phyloP scores from a whole-genome alignment of 2,113 vertebrate genomes.

The Odocoileus virginianus region DNA sequence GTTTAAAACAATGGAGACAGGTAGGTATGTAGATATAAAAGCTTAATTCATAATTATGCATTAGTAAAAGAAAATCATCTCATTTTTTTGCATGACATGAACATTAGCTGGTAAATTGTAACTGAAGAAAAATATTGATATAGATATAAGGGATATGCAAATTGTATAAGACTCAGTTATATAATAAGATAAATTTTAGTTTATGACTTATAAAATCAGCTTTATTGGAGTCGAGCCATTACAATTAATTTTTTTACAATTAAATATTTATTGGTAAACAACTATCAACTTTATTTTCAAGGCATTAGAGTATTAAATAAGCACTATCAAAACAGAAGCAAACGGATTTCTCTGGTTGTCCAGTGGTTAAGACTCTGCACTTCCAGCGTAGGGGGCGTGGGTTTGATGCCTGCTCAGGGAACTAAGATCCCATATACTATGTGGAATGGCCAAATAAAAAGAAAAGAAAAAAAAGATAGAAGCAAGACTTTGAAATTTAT shows the following conservation, averaged over 20 bases:
- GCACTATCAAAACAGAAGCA: background rate
- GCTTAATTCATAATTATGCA: background rate
- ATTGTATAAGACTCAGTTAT: background rate
- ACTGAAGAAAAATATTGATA: background rate
- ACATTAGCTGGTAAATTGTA: background rate
- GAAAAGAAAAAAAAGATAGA: background rate
- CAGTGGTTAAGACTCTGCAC: background rate
- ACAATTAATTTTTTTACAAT: background rate
- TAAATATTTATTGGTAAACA: background rate
- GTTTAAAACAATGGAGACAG: background rate
- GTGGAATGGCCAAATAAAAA: background rate
- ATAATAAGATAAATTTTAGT: background rate
- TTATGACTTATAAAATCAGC: background rate
- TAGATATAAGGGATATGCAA: background rate
- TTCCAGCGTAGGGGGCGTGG: background rate
- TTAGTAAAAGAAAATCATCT: background rate
- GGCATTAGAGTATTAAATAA: background rate
- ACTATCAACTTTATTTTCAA: conserved; percentile 13
- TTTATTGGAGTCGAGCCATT: background rate
- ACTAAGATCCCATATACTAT: background rate
- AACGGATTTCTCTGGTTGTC: background rate
- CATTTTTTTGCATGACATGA: background rate
- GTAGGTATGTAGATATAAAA: background rate
- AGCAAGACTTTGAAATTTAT: background rate
- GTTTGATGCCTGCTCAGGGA: background rate